A percentile compares a stretch with the other conserved stretches of the same genome.
Evolutionary conservation across 2,113 vertebrate genomes (phyloP).

Genomic region (zebrafish (Danio rerio)): DNA sequence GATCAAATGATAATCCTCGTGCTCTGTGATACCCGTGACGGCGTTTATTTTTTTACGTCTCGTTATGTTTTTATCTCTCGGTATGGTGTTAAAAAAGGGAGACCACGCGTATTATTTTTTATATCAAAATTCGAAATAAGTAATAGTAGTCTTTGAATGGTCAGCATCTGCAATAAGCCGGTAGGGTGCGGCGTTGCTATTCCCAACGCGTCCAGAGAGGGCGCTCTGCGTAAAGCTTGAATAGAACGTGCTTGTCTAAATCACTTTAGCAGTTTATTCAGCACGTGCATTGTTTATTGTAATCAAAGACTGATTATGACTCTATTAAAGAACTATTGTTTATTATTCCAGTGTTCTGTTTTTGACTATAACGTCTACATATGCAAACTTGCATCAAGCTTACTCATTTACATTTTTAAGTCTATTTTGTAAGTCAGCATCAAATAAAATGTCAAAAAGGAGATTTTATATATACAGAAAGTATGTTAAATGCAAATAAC

Average conservation of each 20-base stretch:
- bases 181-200: conserved; percentile 40
- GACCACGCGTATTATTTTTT: neutral
- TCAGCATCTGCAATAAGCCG: conserved; percentile 36
- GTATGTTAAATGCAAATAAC: too few species aligned
- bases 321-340: neutral
- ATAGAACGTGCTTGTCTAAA: neutral
- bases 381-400: neutral
- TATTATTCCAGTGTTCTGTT: neutral
- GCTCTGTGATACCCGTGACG: neutral
- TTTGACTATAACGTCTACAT: neutral
- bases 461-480: too few species aligned
- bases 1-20: conserved; percentile 35
- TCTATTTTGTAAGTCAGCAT: too few species aligned
- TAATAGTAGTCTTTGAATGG: neutral
- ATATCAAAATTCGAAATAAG: neutral
- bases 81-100: neutral
- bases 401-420: too few species aligned
- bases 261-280: neutral
- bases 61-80: neutral
- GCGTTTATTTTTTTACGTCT: neutral
- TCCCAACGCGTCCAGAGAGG: conserved; percentile 15
- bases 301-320: neutral
- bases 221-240: neutral
- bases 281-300: neutral
- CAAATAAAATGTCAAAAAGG: too few species aligned